Base-by-base conservation (phyloP, 2,797 vertebrate genomes). In the Carapus acus region DNA sequence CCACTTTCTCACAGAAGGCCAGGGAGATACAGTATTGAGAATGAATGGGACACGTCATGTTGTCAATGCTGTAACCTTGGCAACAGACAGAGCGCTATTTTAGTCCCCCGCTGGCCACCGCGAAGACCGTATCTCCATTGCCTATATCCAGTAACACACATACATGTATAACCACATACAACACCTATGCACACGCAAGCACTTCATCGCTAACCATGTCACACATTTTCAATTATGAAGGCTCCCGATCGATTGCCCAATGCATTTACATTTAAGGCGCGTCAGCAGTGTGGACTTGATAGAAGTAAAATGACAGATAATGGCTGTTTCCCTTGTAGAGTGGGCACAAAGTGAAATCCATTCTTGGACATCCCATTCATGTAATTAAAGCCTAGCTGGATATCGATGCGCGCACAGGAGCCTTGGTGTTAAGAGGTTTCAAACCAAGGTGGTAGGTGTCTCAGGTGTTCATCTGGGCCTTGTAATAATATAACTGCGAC, bases 61-160 rank as follows among this genome's bases (percentile, higher is more conserved):
- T 90, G 88, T 89, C 88, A 89, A 88, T 88, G 86, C 82, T 82
- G 89, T 90, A 90, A 90, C 89, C 89, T 90, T 90, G 89, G 89
- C 86, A 90, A 90, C 89, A 89, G 87, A 88, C 83, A 73, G 81
- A 85, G 84, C 79, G 84, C 85, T 89, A 89, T 89, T 89, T 89
- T 86, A 71, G 87, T 88, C 73, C 75, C 69, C 69, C 64, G 70
- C 68, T 66, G 80, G 81, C 85, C 86, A 85, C 82, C 63, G 20
- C 67, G 73, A 76, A 61, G 64, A 78, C 21, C 45, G 60, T 73
- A 58, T 67, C 71, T 54, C 71, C 62, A 37, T 56, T 49, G 59
- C 66, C 65, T 53, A 51, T 51, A 60, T 58, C 43, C 37, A 39
- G 34, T 16, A 54, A 62, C 69, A 50, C 39, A 43, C 43, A 47